Conservation (phyloP, 1,140 invertebrate genomes). For the Neelides sp. region DNA sequence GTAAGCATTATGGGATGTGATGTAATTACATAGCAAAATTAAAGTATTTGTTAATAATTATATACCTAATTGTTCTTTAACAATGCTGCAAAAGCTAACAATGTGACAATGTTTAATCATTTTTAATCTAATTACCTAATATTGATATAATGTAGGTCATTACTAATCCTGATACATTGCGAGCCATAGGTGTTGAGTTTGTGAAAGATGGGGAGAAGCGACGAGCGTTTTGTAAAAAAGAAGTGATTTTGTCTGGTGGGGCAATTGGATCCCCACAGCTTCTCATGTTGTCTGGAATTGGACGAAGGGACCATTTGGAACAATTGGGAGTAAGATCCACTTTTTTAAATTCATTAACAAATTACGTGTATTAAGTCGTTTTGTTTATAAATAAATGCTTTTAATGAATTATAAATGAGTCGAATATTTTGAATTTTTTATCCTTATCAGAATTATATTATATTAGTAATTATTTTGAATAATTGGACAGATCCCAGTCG, state of each 20-base stretch:
- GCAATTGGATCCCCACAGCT: constrained; percentile 44
- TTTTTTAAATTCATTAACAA: neutral
- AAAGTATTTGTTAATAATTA: neutral
- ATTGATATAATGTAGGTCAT: neutral
- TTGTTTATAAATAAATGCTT: too few relatives aligned
- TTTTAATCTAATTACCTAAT: neutral
- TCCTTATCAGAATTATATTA: neutral
- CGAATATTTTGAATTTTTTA: too few relatives aligned
- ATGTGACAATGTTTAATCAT: too few relatives aligned
- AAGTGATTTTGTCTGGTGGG: constrained; percentile 34
- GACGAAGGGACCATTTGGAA: constrained; percentile 40
- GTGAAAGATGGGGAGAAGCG: constrained; percentile 33
- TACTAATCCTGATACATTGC: constrained; percentile 36
- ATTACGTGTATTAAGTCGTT: too few relatives aligned
- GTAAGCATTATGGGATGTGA: too few relatives aligned
- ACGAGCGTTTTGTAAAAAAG: constrained; percentile 37
- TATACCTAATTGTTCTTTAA: too few relatives aligned
- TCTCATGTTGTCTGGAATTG: constrained; percentile 58
- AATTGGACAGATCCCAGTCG: constrained; percentile 18
- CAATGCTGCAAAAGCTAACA: too few relatives aligned
- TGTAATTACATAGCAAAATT: neutral
- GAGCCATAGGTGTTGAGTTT: constrained; percentile 42
- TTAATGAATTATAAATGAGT: too few relatives aligned
- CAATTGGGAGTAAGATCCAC: constrained; percentile 14
- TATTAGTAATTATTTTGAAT: neutral